Percentiles rank a stretch among this genome's conserved stretches.
Conservation (phyloP, 2,888 invertebrate species). For the Acronicta psi region DNA sequence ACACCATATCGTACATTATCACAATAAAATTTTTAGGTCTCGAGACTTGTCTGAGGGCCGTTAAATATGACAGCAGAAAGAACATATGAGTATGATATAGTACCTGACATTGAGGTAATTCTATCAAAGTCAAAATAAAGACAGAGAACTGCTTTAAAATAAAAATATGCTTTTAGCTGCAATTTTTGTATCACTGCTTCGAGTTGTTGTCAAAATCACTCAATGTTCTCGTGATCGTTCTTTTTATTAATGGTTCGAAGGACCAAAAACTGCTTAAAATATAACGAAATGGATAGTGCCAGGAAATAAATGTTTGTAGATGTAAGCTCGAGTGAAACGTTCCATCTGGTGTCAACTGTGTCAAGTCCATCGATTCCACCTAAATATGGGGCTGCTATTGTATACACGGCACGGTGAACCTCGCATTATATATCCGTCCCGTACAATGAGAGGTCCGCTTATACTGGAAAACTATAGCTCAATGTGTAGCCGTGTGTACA, state of each 20-base stretch:
- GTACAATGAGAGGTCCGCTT: no score
- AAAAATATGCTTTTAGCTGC: slow-evolving; percentile 26
- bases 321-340: neutral
- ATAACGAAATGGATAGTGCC: no score
- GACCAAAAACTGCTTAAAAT: no score
- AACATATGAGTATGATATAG: slow-evolving; percentile 47
- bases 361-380: neutral
- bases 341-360: neutral
- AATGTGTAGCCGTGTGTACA: no score
- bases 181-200: slow-evolving; percentile 32
- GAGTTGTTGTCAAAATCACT: slow-evolving; percentile 32
- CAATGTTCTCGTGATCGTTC: slow-evolving; percentile 31
- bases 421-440: no score
- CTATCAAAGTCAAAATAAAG: slow-evolving; percentile 2
- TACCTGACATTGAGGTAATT: slow-evolving; percentile 44
- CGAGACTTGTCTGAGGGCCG: slow-evolving; percentile 29
- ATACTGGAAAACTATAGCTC: no score
- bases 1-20: slow-evolving; percentile 7
- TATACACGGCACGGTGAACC: no score
- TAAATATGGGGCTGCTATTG: no score
- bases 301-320: neutral
- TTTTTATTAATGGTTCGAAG: slow-evolving; percentile 2
- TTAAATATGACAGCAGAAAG: slow-evolving; percentile 42
- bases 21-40: slow-evolving; percentile 44
- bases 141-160: slow-evolving; percentile 19